phyloP scores from a whole-genome alignment of 1,140 invertebrate species.

The Neotoxoptera formosana region DNA sequence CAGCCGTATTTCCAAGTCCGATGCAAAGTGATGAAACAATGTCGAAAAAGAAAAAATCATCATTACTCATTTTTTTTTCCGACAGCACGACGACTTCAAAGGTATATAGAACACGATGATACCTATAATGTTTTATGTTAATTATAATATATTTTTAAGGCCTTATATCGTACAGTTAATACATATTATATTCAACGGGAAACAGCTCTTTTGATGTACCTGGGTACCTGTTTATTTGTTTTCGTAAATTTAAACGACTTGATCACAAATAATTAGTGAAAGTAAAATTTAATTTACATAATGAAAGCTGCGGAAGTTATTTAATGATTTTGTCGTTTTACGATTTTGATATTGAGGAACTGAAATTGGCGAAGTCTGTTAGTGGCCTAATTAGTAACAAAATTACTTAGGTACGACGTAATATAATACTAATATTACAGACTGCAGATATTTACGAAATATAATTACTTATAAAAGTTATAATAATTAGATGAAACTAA shows the following conservation, averaged over 20 bases:
- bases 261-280: not conserved
- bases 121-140: not conserved
- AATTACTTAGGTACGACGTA: not conserved
- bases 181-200: not conserved
- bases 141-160: not conserved
- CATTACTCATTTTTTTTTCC: not conserved
- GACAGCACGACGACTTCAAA: not conserved
- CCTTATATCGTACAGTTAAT: not conserved
- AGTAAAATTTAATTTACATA: not conserved
- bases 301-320: not conserved
- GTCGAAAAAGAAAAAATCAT: conserved; percentile 2
- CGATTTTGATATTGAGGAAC: not conserved
- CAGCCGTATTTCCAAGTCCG: not conserved
- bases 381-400: not conserved
- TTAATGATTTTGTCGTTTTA: not conserved
- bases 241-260: not conserved
- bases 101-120: not conserved
- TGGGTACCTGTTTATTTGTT: not conserved
- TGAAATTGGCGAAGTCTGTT: not conserved
- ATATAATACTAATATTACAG: not conserved
- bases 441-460: not conserved
- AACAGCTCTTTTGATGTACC: not conserved
- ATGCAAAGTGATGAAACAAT: not conserved
- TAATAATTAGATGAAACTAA: not conserved
- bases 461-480: no score